Evolutionary conservation across 2,113 vertebrate genomes (phyloP).

Genomic region (Pachyramphus minor): DNA sequence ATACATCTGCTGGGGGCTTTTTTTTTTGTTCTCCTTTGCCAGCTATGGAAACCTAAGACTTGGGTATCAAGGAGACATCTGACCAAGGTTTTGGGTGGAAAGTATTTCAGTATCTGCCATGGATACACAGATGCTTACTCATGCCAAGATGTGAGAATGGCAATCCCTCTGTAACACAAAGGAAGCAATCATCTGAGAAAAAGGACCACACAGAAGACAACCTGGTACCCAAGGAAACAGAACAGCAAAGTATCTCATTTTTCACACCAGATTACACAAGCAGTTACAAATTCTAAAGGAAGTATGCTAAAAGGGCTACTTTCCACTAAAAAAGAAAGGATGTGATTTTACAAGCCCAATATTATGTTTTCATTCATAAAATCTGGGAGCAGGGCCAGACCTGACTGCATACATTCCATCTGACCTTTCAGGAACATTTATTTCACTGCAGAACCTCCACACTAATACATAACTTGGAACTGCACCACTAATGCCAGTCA

Average conservation of each 20-base stretch:
- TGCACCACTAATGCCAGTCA: not conserved
- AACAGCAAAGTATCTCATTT: not conserved
- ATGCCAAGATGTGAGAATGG: not conserved
- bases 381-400: slow-evolving; percentile 13
- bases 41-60: not conserved
- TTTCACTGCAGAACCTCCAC: slow-evolving; percentile 8
- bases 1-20: not conserved
- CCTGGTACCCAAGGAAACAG: slow-evolving; percentile 12
- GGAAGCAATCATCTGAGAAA: not conserved
- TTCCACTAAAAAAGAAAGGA: not conserved
- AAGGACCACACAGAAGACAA: slow-evolving; percentile 5
- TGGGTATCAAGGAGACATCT: not conserved
- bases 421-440: slow-evolving; percentile 46
- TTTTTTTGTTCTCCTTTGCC: not conserved
- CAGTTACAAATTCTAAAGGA: slow-evolving; percentile 21
- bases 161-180: not conserved
- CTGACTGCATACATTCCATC: not conserved
- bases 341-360: slow-evolving; percentile 27
- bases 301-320: slow-evolving; percentile 9
- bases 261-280: slow-evolving; percentile 14
- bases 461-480: not conserved
- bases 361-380: slow-evolving; percentile 48
- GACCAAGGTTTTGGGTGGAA: not conserved
- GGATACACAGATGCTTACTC: not conserved
- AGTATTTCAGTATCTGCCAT: not conserved